Evolutionary conservation across 2,888 invertebrate species (phyloP), one percentile per base, ranked within the genome.

Genomic region (Brachyptera risi): DNA sequence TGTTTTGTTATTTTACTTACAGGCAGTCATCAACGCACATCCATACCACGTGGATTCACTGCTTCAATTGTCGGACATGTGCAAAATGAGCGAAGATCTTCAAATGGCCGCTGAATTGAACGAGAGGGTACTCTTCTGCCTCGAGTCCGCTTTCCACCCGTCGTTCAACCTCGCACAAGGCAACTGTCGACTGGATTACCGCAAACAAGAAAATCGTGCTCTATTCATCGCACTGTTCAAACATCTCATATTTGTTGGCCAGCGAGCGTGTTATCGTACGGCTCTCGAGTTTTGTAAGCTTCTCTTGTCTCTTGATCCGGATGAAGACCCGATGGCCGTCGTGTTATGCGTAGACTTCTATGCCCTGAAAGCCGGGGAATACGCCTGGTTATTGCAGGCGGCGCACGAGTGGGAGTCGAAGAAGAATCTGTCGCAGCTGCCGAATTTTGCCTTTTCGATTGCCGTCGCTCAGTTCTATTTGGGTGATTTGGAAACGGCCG

Each of bases 201-300:
- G 81, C 58, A 81, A 84, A 65, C 88, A 88, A 72, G 92, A 92
- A 74, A 94, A 94, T 77, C 84, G 91, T 66, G 81, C 88, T 3
- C 80, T 94, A 65, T 93, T 84, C 71, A 82, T 93, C 60, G 85
- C 90, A 0, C 74, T 94, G 23, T 92, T 92, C 73, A 89, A 89
- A 70, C 91, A 92, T 73, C 78, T 92, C 64, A 79, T 82, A 60
- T 89, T 87, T 71, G 82, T 92, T 59, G 88, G 90, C 26, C 86
- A 86, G 63, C 79, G 89, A 65, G 90, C 92, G 3, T 92, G 92
- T 73, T 86, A 88, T 70, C 81, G 92, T 65, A 93, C 94, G 1
- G 88, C 93, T n/a, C 78, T 94, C 67, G 93, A 95, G 74, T 83
- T 92, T 67, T 88, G 89, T 72, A 94, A 94, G 75, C 74, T 93